These are phyloP conservation scores for Alcis repandata DNA, from an alignment of 2,888 invertebrate species.

Conservation along the genomic window DNA sequence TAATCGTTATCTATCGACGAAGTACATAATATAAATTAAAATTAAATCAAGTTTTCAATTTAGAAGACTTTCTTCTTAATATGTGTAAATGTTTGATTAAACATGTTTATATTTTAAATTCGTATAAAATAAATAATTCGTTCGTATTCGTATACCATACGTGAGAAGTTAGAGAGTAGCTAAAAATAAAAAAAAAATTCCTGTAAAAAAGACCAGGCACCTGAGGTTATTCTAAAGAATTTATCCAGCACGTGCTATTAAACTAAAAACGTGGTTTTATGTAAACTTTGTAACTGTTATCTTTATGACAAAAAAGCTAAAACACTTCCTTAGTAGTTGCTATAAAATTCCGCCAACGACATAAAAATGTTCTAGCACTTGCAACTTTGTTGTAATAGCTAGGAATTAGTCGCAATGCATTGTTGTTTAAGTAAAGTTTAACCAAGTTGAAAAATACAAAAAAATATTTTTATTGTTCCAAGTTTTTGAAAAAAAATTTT, in stretches of 20 bases:
- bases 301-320: slow-evolving; percentile 26
- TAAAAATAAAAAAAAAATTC: too few species aligned
- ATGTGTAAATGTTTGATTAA: too few species aligned
- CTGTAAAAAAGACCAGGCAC: background rate
- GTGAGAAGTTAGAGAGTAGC: too few species aligned
- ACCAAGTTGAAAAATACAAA: background rate
- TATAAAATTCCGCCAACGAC: slow-evolving; percentile 12
- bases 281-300: slow-evolving; percentile 19
- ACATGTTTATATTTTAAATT: too few species aligned
- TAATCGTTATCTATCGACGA: too few species aligned
- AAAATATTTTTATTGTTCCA: background rate
- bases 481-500: too few species aligned
- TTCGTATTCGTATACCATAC: too few species aligned
- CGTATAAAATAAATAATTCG: too few species aligned
- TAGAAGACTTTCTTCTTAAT: too few species aligned
- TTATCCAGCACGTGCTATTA: slow-evolving; percentile 13
- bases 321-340: slow-evolving; percentile 26
- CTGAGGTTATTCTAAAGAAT: background rate
- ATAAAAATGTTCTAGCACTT: slow-evolving; percentile 14
- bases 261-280: slow-evolving; percentile 8
- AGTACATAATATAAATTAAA: too few species aligned
- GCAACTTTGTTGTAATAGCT: slow-evolving; percentile 21
- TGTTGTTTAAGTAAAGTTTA: slow-evolving; percentile 1
- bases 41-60: too few species aligned
- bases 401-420: slow-evolving; percentile 15